Base-by-base conservation (phyloP, 2,113 vertebrate species). In the Oriolus oriolus region DNA sequence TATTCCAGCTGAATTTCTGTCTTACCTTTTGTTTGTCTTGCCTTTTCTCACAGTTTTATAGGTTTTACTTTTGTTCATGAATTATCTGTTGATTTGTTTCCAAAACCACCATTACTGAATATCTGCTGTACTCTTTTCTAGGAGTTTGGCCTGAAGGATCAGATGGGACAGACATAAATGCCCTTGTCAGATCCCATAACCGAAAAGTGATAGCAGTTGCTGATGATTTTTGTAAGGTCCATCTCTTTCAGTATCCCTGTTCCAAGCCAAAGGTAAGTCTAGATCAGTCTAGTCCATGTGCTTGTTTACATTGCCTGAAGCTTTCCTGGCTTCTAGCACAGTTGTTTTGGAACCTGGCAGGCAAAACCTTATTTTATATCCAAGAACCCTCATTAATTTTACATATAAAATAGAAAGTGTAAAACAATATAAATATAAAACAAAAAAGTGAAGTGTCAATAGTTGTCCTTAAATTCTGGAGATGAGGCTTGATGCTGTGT, bases 111-210 rank as follows among this genome's bases (percentile, higher is more conserved):
- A 4, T 79, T n/a, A 14, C 49, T 79, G 35, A 87, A 53, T 49
- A 59, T 37, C 15, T 83, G 5, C 85, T 33, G 52, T 75, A 10
- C 27, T 84, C 2, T 89, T 10, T 95, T 28, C 23, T 95, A 99
- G 99, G 99, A 69, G 99, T 99, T 83, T 99, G 99, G 99, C 99
- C 99, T 0, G 99, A 99, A 97, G 99, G 99, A 19, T 99, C 99
- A 2, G 99, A 99, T 23, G 99, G 99, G 28, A 99, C 99, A 17
- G 99, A 99, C 93, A 99, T 99, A 97, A 99, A 99, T 26, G 99
- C 99, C 14, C 98, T 99, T 94, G 98, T 99, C 50, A 98, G 99
- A 59, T 99, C 99, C 76, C 99, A 98, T 97, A 99, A 98, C 80
- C 98, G 99, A 84, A 99, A 98, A 92, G 99, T 99, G 89, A 98